Percentiles rank a stretch among this genome's conserved stretches.
Evolutionary conservation across 2,113 vertebrate species (phyloP).

Genomic region (Corynorhinus townsendii): DNA sequence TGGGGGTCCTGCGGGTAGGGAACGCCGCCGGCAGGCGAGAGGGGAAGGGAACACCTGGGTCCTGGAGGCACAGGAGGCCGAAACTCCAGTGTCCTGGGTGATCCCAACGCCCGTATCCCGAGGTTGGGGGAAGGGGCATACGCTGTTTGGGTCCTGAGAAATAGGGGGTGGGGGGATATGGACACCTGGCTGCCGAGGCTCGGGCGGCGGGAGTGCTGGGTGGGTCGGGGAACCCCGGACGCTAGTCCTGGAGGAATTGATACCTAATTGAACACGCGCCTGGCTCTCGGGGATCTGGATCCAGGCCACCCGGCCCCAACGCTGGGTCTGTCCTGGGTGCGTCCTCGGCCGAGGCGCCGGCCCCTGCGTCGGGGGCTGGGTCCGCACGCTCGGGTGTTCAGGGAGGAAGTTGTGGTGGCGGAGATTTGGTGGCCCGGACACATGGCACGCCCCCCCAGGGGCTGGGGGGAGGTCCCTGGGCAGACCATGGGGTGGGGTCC

Average conservation of each 20-base stretch:
- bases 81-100: not conserved
- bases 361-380: not conserved
- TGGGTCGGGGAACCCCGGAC: not conserved
- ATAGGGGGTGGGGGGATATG: not conserved
- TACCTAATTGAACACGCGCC: not conserved
- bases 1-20: not conserved
- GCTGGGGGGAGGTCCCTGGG: not conserved
- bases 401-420: slow-evolving; percentile 18
- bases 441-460: not conserved
- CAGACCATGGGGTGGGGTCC: not conserved
- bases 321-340: not conserved
- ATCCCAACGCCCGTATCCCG: not conserved
- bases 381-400: not conserved
- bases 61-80: not conserved
- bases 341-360: not conserved
- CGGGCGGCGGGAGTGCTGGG: not conserved
- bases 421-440: not conserved
- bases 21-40: not conserved
- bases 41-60: not conserved
- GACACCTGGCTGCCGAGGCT: not conserved
- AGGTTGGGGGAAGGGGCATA: not conserved
- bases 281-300: not conserved
- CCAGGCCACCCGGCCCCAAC: not conserved
- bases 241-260: not conserved
- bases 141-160: not conserved